Percentiles rank a stretch among this genome's conserved stretches.
phyloP scores from a whole-genome alignment of 2,113 vertebrate species.

The Platycercus adscitus region DNA sequence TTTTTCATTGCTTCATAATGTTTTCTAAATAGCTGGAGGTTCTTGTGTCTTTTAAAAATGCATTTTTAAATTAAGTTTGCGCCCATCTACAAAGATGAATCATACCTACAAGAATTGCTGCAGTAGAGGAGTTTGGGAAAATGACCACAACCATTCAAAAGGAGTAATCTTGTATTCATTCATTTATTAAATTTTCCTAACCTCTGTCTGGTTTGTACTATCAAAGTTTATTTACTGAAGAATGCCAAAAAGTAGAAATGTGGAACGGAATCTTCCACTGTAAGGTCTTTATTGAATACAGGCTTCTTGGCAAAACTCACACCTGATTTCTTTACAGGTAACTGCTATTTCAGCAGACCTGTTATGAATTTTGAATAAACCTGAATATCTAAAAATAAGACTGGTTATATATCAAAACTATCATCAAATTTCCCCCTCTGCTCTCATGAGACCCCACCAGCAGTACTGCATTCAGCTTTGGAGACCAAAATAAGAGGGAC shows the following conservation, averaged over 20 bases:
- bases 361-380: background rate
- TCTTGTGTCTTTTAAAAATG: background rate
- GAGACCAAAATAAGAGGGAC: no score
- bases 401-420: background rate
- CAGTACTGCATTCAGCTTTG: no score
- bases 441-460: no score
- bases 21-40: background rate
- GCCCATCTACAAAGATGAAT: background rate
- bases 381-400: background rate
- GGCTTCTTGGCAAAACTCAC: background rate
- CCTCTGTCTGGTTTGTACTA: background rate
- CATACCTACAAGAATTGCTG: background rate
- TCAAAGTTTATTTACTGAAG: background rate
- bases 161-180: background rate
- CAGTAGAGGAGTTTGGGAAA: background rate
- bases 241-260: accelerated
- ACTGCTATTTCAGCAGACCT: background rate
- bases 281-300: background rate
- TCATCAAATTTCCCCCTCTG: no score
- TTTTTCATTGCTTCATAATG: background rate
- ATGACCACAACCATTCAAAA: background rate
- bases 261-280: background rate
- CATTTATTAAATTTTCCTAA: background rate
- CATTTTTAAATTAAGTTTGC: background rate
- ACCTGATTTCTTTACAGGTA: background rate